Percentiles rank a stretch among this genome's conserved stretches.
Conservation (phyloP, 2,797 vertebrate species). For the Todus mexicanus region DNA sequence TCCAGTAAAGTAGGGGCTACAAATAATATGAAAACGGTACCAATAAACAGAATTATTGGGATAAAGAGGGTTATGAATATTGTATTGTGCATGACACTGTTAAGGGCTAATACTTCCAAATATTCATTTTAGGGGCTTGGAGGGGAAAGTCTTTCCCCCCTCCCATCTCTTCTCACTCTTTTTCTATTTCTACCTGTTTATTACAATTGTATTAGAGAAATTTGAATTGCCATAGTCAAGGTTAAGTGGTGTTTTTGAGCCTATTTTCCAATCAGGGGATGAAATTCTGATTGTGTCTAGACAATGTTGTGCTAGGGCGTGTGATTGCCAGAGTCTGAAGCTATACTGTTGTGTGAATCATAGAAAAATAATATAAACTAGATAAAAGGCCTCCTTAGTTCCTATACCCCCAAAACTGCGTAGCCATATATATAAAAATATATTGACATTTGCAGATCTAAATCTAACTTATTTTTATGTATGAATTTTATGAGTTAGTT, state of each 20-base stretch:
- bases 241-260: neutral
- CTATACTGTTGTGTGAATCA: neutral
- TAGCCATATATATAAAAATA: neutral
- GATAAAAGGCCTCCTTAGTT: neutral
- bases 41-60: neutral
- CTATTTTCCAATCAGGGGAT: neutral
- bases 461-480: neutral
- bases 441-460: neutral
- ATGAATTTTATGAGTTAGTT: neutral
- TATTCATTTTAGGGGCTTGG: neutral
- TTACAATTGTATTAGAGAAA: neutral
- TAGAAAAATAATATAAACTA: neutral
- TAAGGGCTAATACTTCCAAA: neutral
- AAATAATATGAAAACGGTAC: neutral
- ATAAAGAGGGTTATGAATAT: neutral
- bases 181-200: neutral
- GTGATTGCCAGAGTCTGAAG: neutral
- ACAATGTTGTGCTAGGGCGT: neutral
- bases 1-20: neutral
- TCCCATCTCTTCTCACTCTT: neutral
- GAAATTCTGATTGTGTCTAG: neutral
- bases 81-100: neutral
- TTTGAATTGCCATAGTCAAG: neutral
- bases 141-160: rapidly evolving
- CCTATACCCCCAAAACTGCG: neutral